Evolutionary conservation across 2,888 invertebrate genomes (phyloP).

Genomic region (Dichetophora obliterata): DNA sequence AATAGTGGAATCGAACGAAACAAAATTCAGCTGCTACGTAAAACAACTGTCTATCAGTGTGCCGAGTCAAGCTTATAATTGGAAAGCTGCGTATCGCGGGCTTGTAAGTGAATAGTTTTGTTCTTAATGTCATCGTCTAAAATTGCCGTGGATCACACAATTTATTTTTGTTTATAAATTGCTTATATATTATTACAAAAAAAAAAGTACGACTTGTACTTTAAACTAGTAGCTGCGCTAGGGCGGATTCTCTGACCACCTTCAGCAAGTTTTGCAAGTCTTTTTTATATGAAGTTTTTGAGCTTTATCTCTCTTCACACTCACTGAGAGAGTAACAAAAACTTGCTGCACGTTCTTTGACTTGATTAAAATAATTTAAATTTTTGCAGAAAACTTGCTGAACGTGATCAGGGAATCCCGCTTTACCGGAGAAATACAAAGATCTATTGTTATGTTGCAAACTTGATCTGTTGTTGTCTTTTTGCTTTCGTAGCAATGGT

Average conservation of each 20-base stretch:
- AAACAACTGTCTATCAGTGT: background rate
- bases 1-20: slow-evolving; percentile 10
- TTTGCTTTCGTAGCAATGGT: background rate
- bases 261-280: too few relatives aligned
- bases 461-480: slow-evolving; percentile 3
- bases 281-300: too few relatives aligned
- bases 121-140: slow-evolving; percentile 2
- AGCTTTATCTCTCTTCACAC: too few relatives aligned
- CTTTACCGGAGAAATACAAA: background rate
- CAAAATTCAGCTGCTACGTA: background rate
- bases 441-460: slow-evolving; percentile 20
- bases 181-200: background rate
- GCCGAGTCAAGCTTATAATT: background rate
- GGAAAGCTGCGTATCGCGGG: background rate
- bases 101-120: background rate
- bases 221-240: slow-evolving; percentile 12
- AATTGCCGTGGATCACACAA: background rate
- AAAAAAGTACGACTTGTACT: slow-evolving; percentile 28
- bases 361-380: too few relatives aligned
- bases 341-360: too few relatives aligned
- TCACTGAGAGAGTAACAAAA: too few relatives aligned
- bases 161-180: background rate
- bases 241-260: too few relatives aligned
- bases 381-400: too few relatives aligned
- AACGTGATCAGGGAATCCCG: too few relatives aligned